phyloP scores from a whole-genome alignment of 2,888 invertebrate genomes.

The Polyommatus icarus region DNA sequence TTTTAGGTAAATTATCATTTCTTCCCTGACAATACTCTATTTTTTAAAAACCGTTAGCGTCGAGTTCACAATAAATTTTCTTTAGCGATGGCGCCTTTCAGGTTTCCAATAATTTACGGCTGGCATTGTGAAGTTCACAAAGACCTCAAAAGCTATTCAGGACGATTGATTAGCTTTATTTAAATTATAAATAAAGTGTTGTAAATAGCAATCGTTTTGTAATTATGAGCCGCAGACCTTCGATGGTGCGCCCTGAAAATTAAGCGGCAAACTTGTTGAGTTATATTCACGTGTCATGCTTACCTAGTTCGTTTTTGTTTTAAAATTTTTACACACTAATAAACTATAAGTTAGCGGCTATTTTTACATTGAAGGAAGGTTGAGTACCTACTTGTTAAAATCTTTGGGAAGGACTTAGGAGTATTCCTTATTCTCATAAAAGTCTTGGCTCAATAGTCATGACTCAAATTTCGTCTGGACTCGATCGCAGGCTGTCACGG shows the following conservation, averaged over 20 bases:
- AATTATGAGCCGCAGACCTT: background rate
- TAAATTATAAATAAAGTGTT: constrained; percentile 10
- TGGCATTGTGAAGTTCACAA: constrained; percentile 26
- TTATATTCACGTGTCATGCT: background rate
- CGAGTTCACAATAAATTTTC: constrained; percentile 17
- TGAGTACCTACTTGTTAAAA: too few relatives aligned
- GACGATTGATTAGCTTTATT: constrained; percentile 28
- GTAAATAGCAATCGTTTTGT: background rate
- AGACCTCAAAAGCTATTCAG: constrained; percentile 25
- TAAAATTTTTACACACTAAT: too few relatives aligned
- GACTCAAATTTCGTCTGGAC: too few relatives aligned
- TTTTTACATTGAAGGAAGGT: too few relatives aligned
- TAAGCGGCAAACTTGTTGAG: background rate
- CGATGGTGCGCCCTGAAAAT: background rate
- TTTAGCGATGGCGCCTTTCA: constrained; percentile 26
- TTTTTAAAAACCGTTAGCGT: constrained; percentile 16
- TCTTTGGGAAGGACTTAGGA: too few relatives aligned
- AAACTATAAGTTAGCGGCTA: too few relatives aligned
- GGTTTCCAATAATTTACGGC: constrained; percentile 27
- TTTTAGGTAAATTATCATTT: constrained; percentile 21
- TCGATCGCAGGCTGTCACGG: too few relatives aligned
- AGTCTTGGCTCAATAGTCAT: too few relatives aligned
- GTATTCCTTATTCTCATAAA: too few relatives aligned
- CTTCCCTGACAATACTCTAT: background rate
- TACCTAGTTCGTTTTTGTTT: too few relatives aligned